These are phyloP conservation scores for Rhodeus uyekii DNA, from an alignment of 2,797 vertebrate species.

Conservation along the genomic window DNA sequence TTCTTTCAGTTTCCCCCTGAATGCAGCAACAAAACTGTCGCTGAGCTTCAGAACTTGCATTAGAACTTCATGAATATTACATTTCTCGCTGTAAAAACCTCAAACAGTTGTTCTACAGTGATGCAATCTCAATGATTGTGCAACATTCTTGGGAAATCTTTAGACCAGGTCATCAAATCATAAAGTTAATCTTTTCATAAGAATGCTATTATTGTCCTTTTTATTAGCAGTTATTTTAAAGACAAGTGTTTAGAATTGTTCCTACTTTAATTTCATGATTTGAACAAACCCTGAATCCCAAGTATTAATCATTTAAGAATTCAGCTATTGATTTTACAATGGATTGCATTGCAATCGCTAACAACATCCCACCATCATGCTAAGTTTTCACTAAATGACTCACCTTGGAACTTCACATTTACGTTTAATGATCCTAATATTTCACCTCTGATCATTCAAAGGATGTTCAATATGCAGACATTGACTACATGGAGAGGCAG, in stretches of 20 bases:
- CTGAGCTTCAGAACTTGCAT: not conserved
- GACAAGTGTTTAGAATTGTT: too few relatives aligned
- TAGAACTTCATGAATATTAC: not conserved
- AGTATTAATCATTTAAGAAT: not conserved
- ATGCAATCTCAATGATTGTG: not conserved
- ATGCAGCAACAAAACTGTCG: not conserved
- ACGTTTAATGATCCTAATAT: not conserved
- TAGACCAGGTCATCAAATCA: too few relatives aligned
- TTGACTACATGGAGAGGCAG: constrained; percentile 93
- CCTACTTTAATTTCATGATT: too few relatives aligned
- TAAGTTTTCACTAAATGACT: not conserved
- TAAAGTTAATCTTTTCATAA: too few relatives aligned
- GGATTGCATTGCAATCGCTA: too few relatives aligned
- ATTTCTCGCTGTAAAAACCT: not conserved
- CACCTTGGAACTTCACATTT: not conserved
- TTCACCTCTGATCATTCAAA: constrained; percentile 57
- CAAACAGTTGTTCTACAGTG: not conserved
- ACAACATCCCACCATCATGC: too few relatives aligned
- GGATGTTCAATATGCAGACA: constrained; percentile 94
- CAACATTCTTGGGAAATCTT: too few relatives aligned
- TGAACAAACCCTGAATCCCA: not conserved
- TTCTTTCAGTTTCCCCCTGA: not conserved
- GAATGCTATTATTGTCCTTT: too few relatives aligned
- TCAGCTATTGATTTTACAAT: not conserved
- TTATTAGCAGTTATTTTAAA: too few relatives aligned